phyloP scores from a whole-genome alignment of 1,140 invertebrate genomes.

The Drosophila littoralis region DNA sequence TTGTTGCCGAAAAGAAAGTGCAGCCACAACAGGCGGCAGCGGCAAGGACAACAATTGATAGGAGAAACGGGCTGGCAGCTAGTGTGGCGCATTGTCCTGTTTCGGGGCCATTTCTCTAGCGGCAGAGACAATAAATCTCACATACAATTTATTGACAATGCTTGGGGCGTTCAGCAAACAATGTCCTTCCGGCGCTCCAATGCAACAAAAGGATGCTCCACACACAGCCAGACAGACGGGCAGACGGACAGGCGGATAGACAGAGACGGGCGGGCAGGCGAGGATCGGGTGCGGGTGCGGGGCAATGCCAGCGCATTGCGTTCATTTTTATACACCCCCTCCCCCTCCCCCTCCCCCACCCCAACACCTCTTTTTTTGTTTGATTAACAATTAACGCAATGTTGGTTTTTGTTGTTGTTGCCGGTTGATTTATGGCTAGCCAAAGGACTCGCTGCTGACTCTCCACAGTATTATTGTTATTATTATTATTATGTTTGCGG shows the following conservation, averaged over 20 bases:
- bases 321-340: constrained; percentile 8
- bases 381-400: constrained; percentile 70
- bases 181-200: constrained; percentile 68
- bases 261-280: not conserved
- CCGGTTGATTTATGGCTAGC: constrained; percentile 7
- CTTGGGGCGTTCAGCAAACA: constrained; percentile 73
- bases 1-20: constrained; percentile 30
- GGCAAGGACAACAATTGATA: constrained; percentile 22
- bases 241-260: not conserved
- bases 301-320: constrained; percentile 20
- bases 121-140: constrained; percentile 73
- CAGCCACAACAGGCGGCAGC: constrained; percentile 9
- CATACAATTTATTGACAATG: constrained; percentile 82
- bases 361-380: not conserved
- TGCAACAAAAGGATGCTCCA: constrained; percentile 59
- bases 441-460: not conserved
- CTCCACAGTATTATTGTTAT: not conserved
- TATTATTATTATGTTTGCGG: constrained; percentile 22
- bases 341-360: too few species aligned
- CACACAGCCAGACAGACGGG: constrained; percentile 6
- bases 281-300: not conserved
- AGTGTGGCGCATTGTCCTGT: constrained; percentile 30
- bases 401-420: constrained; percentile 17
- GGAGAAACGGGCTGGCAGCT: not conserved
- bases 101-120: constrained; percentile 54